Evolutionary conservation across 2,888 invertebrate species (phyloP).

Genomic region (Drosophila villosipedis): DNA sequence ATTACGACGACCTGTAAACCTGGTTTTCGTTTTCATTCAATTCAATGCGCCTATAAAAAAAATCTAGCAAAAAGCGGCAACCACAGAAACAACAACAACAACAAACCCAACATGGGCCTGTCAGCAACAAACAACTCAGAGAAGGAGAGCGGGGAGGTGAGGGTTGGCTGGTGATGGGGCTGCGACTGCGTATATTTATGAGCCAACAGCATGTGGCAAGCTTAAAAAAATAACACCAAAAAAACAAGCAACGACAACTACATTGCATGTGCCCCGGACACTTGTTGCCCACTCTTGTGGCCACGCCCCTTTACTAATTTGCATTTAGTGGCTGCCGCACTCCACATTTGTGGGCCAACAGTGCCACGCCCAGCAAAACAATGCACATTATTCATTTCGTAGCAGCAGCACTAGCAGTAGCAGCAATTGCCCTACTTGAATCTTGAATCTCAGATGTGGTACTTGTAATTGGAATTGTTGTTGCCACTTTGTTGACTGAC

Average conservation of each 20-base stretch:
- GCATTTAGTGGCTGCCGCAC: constrained; percentile 69
- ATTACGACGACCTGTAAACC: constrained; percentile 70
- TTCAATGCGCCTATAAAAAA: constrained; percentile 54
- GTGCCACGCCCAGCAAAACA: constrained; percentile 58
- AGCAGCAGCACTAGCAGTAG: constrained; percentile 18
- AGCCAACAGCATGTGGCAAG: constrained; percentile 74
- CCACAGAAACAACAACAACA: constrained; percentile 31
- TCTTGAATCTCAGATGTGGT: constrained; percentile 4
- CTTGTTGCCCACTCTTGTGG: constrained; percentile 47
- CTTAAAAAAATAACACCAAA: constrained; percentile 10
- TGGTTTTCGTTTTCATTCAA: constrained; percentile 81
- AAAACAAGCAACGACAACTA: constrained; percentile 8
- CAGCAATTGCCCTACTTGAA: constrained; percentile 26
- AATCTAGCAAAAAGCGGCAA: constrained; percentile 12
- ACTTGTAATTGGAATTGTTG: constrained; percentile 67
- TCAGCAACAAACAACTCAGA: constrained; percentile 56
- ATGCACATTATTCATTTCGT: constrained; percentile 67
- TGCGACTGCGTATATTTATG: constrained; percentile 60
- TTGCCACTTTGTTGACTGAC: constrained; percentile 59
- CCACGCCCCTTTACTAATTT: constrained; percentile 59
- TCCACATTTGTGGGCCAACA: constrained; percentile 53
- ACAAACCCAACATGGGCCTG: constrained; percentile 62
- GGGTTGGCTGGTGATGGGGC: constrained; percentile 26
- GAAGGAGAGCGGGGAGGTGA: background rate
- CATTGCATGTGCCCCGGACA: constrained; percentile 35